A percentile compares a stretch with the other conserved stretches of the same genome.
phyloP scores from a whole-genome alignment of 1,140 invertebrate species.

The Chrysoperla carnea region DNA sequence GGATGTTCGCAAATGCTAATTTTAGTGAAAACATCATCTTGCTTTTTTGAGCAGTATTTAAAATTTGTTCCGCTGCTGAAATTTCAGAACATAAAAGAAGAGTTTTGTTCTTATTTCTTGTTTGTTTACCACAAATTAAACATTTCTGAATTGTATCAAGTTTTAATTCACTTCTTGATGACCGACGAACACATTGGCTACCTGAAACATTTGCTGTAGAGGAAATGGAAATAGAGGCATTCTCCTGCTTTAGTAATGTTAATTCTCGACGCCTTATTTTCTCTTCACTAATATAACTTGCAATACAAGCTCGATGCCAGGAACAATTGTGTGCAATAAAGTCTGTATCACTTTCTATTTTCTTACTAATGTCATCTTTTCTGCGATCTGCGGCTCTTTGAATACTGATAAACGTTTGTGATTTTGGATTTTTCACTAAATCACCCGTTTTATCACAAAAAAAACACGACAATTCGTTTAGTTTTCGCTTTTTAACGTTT shows the following conservation, averaged over 20 bases:
- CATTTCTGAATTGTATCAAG: background rate
- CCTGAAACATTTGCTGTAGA: background rate
- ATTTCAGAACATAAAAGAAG: slow-evolving; percentile 4
- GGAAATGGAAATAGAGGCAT: slow-evolving; percentile 1
- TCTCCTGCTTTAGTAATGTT: slow-evolving; percentile 3
- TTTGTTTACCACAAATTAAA: slow-evolving; percentile 3
- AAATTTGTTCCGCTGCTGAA: slow-evolving; percentile 4
- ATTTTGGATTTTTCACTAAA: background rate
- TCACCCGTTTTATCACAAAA: slow-evolving; percentile 1
- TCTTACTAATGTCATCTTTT: slow-evolving; percentile 5
- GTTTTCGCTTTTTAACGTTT: background rate
- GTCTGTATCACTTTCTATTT: slow-evolving; percentile 1
- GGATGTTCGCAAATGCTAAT: slow-evolving; percentile 1
- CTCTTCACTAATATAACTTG: slow-evolving; percentile 6
- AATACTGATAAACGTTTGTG: slow-evolving; percentile 5
- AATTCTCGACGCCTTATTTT: slow-evolving; percentile 7
- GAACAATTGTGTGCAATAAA: background rate
- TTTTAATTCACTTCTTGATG: background rate
- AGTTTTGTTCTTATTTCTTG: slow-evolving; percentile 1
- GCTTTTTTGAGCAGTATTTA: slow-evolving; percentile 2
- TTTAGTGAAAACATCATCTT: slow-evolving; percentile 4
- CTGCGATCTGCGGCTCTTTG: slow-evolving; percentile 5
- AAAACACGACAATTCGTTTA: background rate
- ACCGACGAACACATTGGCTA: background rate
- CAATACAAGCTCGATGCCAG: slow-evolving; percentile 6